A percentile compares a stretch with the other conserved stretches of the same genome.
Conservation (phyloP, 2,797 vertebrate species). For the Holocentrus rufus region DNA sequence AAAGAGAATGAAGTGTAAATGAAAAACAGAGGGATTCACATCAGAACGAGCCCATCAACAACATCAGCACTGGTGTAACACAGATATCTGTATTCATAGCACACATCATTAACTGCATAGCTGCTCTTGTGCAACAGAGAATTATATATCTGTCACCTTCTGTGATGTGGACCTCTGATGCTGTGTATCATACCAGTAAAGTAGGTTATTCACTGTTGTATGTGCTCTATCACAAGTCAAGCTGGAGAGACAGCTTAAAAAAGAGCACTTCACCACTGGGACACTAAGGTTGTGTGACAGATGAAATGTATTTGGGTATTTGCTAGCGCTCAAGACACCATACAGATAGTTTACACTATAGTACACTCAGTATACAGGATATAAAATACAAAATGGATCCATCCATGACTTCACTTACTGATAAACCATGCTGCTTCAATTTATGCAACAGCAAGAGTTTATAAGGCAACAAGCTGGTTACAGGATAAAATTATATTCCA, state of each 20-base stretch:
- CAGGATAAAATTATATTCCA: not conserved
- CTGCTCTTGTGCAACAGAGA: conserved; percentile 62
- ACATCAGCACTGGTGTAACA: conserved; percentile 62
- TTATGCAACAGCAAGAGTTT: not conserved
- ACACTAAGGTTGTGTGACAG: conserved; percentile 35
- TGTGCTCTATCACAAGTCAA: conserved; percentile 43
- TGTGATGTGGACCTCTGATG: conserved; percentile 55
- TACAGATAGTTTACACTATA: conserved; percentile 3
- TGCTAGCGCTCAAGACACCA: conserved; percentile 15
- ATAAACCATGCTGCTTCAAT: not conserved
- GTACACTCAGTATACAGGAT: not conserved
- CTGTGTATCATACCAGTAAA: conserved; percentile 48
- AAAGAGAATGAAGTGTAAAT: conserved; percentile 61
- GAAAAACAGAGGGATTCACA: conserved; percentile 59
- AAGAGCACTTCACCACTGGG: conserved; percentile 13
- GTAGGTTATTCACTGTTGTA: conserved; percentile 40
- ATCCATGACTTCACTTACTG: conserved; percentile 1
- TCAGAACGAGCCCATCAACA: conserved; percentile 59
- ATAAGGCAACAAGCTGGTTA: not conserved
- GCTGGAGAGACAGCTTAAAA: conserved; percentile 28
- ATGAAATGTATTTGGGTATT: conserved; percentile 24
- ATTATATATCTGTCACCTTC: conserved; percentile 69
- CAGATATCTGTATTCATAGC: conserved; percentile 68
- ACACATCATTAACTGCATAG: conserved; percentile 71
- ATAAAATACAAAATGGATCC: not conserved